Evolutionary conservation across 2,113 vertebrate species (phyloP).

Genomic region (Trogon surrucura): DNA sequence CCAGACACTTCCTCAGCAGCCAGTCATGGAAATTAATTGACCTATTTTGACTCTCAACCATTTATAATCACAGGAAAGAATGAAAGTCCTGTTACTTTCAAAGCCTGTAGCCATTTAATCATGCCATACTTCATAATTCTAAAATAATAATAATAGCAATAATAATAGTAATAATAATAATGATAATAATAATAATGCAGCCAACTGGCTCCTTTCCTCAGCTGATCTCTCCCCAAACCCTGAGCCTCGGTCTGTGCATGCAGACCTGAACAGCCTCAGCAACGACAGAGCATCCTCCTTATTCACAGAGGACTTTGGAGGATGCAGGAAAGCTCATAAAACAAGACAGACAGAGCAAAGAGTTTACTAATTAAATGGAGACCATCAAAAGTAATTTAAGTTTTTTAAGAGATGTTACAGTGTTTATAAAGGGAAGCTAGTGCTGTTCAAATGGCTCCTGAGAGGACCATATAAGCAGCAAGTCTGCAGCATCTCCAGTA

Average conservation of each 20-base stretch:
- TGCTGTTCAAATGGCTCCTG: conserved; percentile 28
- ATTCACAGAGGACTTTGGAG: neutral
- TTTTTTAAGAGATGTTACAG: conserved; percentile 32
- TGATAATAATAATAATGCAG: neutral
- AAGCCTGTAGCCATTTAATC: neutral
- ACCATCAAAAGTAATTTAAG: conserved; percentile 12
- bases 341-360: neutral
- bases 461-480: conserved; percentile 1
- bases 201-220: neutral
- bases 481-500: neutral
- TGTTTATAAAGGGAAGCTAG: conserved; percentile 8
- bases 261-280: neutral
- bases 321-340: conserved; percentile 11
- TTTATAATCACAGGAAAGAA: conserved; percentile 21
- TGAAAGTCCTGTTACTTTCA: neutral
- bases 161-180: no score
- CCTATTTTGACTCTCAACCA: neutral
- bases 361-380: conserved; percentile 54
- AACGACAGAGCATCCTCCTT: neutral
- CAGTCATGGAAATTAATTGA: neutral
- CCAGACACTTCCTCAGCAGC: neutral
- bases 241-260: neutral
- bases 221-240: neutral
- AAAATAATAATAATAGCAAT: no score
- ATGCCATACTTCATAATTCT: neutral